Base-by-base conservation (phyloP, 2,797 vertebrate genomes). In the Podarcis siculus region DNA sequence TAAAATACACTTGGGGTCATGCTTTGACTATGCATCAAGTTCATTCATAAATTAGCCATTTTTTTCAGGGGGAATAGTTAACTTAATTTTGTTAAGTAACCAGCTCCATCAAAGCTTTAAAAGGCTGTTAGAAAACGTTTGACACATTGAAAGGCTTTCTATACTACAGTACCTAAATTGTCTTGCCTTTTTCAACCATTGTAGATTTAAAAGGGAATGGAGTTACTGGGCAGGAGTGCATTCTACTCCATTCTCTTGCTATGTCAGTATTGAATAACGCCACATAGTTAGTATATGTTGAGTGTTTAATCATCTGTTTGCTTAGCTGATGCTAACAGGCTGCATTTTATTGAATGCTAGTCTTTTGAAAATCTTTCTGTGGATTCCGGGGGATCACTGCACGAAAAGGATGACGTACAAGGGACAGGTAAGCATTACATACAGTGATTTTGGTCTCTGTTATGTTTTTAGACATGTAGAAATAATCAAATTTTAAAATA, bases 321-420 rank as follows among this genome's bases (percentile, higher is more conserved):
- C 69, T 95, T 83, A 92, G 88, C 81, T 95, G 87, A 90, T 67
- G 4, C 87, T 95, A 93, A 96, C 77, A n/a, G 88, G 71, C 82
- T 80, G 67, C 91, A 27, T 92, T 95, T 95, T 95, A 23, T 94
- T 96, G 82, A 58, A 85, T 94, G 2, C 83, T 91, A 99, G 99
- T 99, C 98, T 89, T 98, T 98, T 96, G 99, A 99, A 97, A 99
- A 98, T 93, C 97, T 99, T 87, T 98, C 97, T 42, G 95, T 98
- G 97, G 97, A 99, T 96, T 98, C 98, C 90, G 97, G 97, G 91
- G 97, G 98, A 95, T 98, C 97, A 90, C 93, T 98, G 94, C 97
- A 96, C n/a, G 98, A 99, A 96, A 98, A 97, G 96, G 98, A 99
- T 98, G 98, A 98, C 95, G 95, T 96, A 78, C 97, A 97, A 97